Conservation (phyloP, 2,888 invertebrate species). For the Drosophila acutilabella region DNA sequence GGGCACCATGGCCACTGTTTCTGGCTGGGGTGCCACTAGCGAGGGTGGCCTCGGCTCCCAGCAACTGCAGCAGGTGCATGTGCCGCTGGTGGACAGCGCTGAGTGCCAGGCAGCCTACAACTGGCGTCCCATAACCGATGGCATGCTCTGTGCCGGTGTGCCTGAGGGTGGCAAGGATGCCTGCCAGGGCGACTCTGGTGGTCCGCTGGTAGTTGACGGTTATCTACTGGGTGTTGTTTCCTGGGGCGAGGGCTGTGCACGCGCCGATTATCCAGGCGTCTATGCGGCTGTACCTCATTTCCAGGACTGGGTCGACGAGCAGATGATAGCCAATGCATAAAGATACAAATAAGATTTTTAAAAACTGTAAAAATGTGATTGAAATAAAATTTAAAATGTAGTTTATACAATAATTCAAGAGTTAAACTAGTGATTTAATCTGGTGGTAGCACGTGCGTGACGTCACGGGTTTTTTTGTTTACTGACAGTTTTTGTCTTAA, state of each 20-base stretch:
- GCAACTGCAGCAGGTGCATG: slow-evolving; percentile 62
- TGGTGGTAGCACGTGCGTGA: too few species aligned
- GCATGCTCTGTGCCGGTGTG: slow-evolving; percentile 74
- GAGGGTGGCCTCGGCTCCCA: slow-evolving; percentile 59
- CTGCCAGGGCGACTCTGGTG: slow-evolving; percentile 75
- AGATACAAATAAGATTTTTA: neutral
- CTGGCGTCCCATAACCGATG: slow-evolving; percentile 65
- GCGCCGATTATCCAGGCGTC: slow-evolving; percentile 65
- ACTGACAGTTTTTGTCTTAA: too few species aligned
- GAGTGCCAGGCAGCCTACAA: slow-evolving; percentile 60
- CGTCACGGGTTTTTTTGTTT: too few species aligned
- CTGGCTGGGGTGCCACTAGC: slow-evolving; percentile 76
- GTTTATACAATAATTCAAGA: neutral
- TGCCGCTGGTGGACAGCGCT: slow-evolving; percentile 59
- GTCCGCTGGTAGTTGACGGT: slow-evolving; percentile 61
- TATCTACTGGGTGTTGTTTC: slow-evolving; percentile 71
- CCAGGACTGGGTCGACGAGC: slow-evolving; percentile 58
- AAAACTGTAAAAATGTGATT: neutral
- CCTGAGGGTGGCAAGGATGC: slow-evolving; percentile 70
- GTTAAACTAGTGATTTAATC: too few species aligned
- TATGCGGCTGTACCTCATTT: slow-evolving; percentile 65
- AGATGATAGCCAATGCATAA: slow-evolving; percentile 16
- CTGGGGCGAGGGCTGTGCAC: slow-evolving; percentile 77
- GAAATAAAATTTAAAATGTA: neutral
- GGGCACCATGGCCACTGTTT: slow-evolving; percentile 61